These are phyloP conservation scores for Calephelis nemesis DNA, from an alignment of 1,140 invertebrate genomes.

Conservation along the genomic window DNA sequence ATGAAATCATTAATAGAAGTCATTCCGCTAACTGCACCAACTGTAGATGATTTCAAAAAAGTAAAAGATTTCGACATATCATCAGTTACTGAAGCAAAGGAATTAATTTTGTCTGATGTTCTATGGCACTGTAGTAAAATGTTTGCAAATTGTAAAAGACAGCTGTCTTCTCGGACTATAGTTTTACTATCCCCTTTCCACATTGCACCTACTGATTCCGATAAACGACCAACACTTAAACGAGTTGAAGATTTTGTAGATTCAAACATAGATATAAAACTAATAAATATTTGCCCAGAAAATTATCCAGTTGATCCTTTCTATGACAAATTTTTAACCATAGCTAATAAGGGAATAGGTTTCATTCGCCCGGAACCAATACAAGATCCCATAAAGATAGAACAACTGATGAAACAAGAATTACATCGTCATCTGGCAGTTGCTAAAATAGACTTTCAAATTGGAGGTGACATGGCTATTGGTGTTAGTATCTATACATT, in stretches of 20 bases:
- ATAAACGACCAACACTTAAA: slow-evolving; percentile 52
- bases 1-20: slow-evolving; percentile 52
- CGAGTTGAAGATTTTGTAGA: slow-evolving; percentile 56
- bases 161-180: slow-evolving; percentile 50
- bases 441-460: slow-evolving; percentile 57
- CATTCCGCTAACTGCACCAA: slow-evolving; percentile 49
- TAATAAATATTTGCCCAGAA: slow-evolving; percentile 56
- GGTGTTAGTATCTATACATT: slow-evolving; percentile 61
- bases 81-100: slow-evolving; percentile 46
- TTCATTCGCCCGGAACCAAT: slow-evolving; percentile 46
- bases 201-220: slow-evolving; percentile 43
- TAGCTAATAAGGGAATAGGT: slow-evolving; percentile 50
- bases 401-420: slow-evolving; percentile 52
- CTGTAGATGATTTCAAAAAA: slow-evolving; percentile 55
- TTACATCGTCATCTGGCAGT: slow-evolving; percentile 60
- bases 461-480: slow-evolving; percentile 56
- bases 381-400: slow-evolving; percentile 45
- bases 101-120: slow-evolving; percentile 59
- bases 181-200: slow-evolving; percentile 54
- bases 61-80: slow-evolving; percentile 44
- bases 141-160: slow-evolving; percentile 64
- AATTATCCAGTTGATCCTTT: slow-evolving; percentile 48
- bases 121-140: slow-evolving; percentile 64
- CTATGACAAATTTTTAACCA: slow-evolving; percentile 56
- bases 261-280: slow-evolving; percentile 54